Evolutionary conservation across 1,140 invertebrate species (phyloP).

Genomic region (Eriosoma lanigerum): DNA sequence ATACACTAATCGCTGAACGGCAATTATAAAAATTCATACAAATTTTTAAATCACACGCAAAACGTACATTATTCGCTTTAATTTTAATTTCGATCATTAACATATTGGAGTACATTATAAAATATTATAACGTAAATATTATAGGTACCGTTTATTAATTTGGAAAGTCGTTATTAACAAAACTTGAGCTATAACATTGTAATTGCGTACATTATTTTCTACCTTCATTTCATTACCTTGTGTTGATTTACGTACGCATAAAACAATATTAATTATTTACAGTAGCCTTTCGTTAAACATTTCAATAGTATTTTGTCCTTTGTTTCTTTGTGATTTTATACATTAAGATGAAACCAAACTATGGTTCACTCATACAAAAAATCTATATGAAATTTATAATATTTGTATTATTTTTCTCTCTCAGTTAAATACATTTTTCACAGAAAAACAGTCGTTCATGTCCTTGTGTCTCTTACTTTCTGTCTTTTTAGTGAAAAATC

Average conservation of each 20-base stretch:
- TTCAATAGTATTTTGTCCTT: neutral
- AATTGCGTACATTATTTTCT: neutral
- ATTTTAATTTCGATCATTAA: neutral
- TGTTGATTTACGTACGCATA: constrained; percentile 7
- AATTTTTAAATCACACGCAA: neutral
- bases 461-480: too few relatives aligned
- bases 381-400: neutral
- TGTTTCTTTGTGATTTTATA: too few relatives aligned
- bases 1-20: too few relatives aligned
- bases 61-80: neutral
- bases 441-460: neutral
- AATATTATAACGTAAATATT: too few relatives aligned
- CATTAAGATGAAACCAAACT: neutral
- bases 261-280: constrained; percentile 3
- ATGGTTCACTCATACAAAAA: neutral
- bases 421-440: neutral
- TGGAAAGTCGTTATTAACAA: neutral
- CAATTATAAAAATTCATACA: too few relatives aligned
- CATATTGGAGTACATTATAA: neutral
- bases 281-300: neutral
- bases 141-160: neutral
- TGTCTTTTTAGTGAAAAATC: too few relatives aligned
- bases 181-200: neutral
- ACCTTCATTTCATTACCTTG: neutral
- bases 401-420: neutral